Conservation (phyloP, 2,113 vertebrate genomes). For the Coracopsis vasa region DNA sequence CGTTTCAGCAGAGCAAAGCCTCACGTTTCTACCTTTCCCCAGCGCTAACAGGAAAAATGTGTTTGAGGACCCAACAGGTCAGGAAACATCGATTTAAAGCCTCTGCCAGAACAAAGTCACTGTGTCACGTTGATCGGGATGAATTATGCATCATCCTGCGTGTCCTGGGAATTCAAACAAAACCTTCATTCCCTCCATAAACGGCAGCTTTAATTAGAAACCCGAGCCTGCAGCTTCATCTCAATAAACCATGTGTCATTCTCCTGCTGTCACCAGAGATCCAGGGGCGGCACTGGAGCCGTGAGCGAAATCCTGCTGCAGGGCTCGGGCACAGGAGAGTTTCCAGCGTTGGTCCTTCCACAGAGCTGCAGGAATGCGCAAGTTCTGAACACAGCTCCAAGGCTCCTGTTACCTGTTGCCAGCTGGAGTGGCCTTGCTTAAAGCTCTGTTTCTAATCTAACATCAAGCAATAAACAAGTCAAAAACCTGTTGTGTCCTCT, state of each 20-base stretch:
- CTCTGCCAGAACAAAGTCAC: background rate
- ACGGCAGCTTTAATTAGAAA: background rate
- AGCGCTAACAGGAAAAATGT: background rate
- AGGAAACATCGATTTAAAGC: background rate
- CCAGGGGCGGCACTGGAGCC: background rate
- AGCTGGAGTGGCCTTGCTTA: slow-evolving; percentile 2
- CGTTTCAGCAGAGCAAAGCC: background rate
- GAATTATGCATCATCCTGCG: background rate
- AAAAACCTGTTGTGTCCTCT: background rate
- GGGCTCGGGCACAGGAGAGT: fast-evolving
- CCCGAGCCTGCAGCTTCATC: background rate
- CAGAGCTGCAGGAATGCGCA: background rate
- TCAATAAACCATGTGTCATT: fast-evolving
- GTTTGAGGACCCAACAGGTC: background rate
- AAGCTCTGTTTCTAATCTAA: background rate
- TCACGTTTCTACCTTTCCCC: background rate
- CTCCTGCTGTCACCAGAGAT: background rate
- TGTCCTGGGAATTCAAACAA: slow-evolving; percentile 1
- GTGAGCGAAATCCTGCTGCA: fast-evolving
- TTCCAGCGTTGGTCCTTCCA: fast-evolving
- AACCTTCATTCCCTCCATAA: background rate
- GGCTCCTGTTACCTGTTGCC: background rate
- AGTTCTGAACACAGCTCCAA: background rate
- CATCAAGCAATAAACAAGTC: background rate
- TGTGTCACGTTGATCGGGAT: background rate